phyloP scores from a whole-genome alignment of 2,797 vertebrate species.

The Salarias fasciatus region DNA sequence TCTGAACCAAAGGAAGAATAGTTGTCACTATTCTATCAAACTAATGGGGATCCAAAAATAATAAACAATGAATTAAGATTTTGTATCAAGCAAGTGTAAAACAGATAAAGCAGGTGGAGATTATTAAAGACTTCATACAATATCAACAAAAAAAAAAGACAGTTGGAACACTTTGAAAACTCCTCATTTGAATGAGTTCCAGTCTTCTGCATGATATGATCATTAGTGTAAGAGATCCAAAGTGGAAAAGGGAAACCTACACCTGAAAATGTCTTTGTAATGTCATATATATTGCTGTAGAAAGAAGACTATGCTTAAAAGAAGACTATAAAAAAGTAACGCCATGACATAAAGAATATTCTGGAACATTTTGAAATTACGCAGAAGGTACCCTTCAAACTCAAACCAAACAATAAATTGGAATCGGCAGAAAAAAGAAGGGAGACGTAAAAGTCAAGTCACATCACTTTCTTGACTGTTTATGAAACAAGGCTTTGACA shows the following conservation, averaged over 20 bases:
- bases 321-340: constrained; percentile 24
- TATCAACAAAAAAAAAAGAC: too few relatives aligned
- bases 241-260: constrained; percentile 12
- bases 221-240: constrained; percentile 13
- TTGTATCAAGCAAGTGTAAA: too few relatives aligned
- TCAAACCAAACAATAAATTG: constrained; percentile 38
- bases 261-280: constrained; percentile 22
- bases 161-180: too few relatives aligned
- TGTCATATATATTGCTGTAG: constrained; percentile 12
- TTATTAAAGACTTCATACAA: too few relatives aligned
- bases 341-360: constrained; percentile 12
- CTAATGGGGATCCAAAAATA: too few relatives aligned
- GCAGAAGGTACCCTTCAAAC: constrained; percentile 33
- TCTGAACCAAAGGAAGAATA: too few relatives aligned
- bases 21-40: too few relatives aligned
- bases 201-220: too few relatives aligned
- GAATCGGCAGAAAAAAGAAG: constrained; percentile 23
- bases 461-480: constrained; percentile 25
- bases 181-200: too few relatives aligned
- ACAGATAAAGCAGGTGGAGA: too few relatives aligned
- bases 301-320: constrained; percentile 39
- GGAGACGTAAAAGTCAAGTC: constrained; percentile 54
- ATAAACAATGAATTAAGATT: too few relatives aligned
- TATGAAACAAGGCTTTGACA: constrained; percentile 28
- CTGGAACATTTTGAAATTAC: constrained; percentile 27